These are phyloP conservation scores for Melanerpes formicivorus DNA, from an alignment of 2,113 vertebrate genomes.

Conservation along the genomic window DNA sequence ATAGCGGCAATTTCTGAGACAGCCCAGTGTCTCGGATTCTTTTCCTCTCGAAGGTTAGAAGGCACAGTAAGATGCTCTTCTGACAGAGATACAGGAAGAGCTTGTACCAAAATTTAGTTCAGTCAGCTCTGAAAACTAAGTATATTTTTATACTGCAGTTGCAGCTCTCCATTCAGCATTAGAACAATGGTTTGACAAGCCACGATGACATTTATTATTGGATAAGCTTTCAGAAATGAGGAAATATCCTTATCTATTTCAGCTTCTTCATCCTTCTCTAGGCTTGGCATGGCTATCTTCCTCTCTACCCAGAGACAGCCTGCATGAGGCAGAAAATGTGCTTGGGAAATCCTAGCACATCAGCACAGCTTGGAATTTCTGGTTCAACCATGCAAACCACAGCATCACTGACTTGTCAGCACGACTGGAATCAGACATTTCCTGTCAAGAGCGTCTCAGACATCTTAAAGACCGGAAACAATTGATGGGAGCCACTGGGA, in stretches of 20 bases:
- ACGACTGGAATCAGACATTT: not conserved
- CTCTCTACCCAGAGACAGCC: not conserved
- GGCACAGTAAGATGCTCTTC: not conserved
- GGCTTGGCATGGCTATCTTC: not conserved
- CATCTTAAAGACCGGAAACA: not conserved
- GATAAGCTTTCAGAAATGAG: not conserved
- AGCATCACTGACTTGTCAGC: not conserved
- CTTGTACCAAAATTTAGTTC: not conserved
- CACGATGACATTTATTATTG: not conserved
- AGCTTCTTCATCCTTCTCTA: not conserved
- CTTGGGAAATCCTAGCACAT: not conserved
- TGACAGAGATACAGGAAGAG: not conserved
- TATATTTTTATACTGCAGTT: accelerated
- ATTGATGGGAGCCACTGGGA: not conserved
- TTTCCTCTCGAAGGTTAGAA: not conserved
- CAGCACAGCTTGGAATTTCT: not conserved
- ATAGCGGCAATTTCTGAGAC: not conserved
- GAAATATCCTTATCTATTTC: not conserved
- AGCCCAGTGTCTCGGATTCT: not conserved
- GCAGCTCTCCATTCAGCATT: not conserved
- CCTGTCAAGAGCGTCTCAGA: not conserved
- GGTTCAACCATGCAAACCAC: not conserved
- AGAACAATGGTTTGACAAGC: not conserved
- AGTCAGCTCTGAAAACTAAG: not conserved
- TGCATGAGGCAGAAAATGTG: not conserved